Conservation (phyloP, 2,113 vertebrate species). For the Scomber colias region DNA sequence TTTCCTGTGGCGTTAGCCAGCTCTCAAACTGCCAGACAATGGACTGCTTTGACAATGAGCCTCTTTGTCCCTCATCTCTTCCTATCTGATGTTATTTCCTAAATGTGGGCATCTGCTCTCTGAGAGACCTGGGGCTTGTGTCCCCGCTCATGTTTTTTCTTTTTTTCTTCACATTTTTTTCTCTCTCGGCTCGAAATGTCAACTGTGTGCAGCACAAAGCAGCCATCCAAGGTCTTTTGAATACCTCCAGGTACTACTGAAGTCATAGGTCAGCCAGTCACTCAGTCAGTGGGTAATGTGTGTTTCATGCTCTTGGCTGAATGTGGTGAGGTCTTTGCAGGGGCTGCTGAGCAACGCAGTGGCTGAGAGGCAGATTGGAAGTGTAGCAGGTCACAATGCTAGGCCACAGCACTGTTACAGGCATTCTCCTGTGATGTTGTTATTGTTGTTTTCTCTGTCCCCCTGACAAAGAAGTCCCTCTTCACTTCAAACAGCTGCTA, state of each 20-base stretch:
- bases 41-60: conserved; percentile 74
- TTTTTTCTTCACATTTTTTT: conserved; percentile 11
- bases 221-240: conserved; percentile 71
- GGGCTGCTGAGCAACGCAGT: conserved; percentile 51
- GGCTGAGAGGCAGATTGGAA: conserved; percentile 35
- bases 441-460: conserved; percentile 65
- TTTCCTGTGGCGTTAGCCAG: conserved; percentile 76
- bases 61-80: conserved; percentile 71
- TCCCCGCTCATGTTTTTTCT: conserved; percentile 26
- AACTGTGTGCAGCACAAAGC: conserved; percentile 65
- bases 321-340: conserved; percentile 56
- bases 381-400: conserved; percentile 47
- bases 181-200: conserved; percentile 76
- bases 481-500: conserved; percentile 80
- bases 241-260: conserved; percentile 77
- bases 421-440: conserved; percentile 60
- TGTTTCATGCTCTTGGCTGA: conserved; percentile 69
- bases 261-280: conserved; percentile 81
- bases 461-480: conserved; percentile 62
- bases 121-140: conserved; percentile 51
- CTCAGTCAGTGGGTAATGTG: conserved; percentile 76
- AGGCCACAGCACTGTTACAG: conserved; percentile 32
- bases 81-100: conserved; percentile 74
- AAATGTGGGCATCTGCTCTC: conserved; percentile 70
- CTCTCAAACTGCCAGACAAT: conserved; percentile 74